Conservation (phyloP, 2,113 vertebrate genomes). For the Bubalus kerabau region DNA sequence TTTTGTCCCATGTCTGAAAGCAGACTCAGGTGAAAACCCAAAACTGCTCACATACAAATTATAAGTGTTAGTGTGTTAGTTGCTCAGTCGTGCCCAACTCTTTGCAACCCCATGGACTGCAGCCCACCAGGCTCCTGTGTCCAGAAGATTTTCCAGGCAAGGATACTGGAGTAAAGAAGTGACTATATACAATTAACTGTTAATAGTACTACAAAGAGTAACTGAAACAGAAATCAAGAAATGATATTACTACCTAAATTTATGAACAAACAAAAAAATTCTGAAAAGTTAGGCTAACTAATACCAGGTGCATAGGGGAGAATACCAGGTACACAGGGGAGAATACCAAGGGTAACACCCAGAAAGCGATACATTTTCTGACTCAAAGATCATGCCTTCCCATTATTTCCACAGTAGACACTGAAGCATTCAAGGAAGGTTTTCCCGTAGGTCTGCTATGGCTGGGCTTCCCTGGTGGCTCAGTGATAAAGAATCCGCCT, state of each 20-base stretch:
- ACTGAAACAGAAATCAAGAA: constrained; percentile 21
- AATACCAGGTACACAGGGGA: not conserved
- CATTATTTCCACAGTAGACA: not conserved
- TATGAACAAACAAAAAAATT: not conserved
- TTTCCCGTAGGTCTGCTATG: not conserved
- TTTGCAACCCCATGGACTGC: not conserved
- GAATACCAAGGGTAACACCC: not conserved
- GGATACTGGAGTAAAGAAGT: not conserved
- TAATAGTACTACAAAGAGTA: not conserved
- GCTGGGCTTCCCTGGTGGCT: not conserved
- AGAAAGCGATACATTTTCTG: not conserved
- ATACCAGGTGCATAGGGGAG: not conserved
- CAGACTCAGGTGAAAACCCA: not conserved
- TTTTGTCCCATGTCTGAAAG: not conserved
- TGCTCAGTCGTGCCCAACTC: not conserved
- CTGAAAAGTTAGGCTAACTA: not conserved
- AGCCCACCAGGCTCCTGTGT: not conserved
- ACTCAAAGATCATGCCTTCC: not conserved
- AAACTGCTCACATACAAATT: not conserved
- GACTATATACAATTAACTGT: not conserved
- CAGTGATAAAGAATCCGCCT: not conserved
- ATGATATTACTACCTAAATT: not conserved
- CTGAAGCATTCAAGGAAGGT: not conserved
- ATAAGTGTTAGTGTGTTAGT: not conserved
- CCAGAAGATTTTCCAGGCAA: not conserved